These are phyloP conservation scores for Archips xylosteana DNA, from an alignment of 2,888 invertebrate genomes.

Conservation along the genomic window DNA sequence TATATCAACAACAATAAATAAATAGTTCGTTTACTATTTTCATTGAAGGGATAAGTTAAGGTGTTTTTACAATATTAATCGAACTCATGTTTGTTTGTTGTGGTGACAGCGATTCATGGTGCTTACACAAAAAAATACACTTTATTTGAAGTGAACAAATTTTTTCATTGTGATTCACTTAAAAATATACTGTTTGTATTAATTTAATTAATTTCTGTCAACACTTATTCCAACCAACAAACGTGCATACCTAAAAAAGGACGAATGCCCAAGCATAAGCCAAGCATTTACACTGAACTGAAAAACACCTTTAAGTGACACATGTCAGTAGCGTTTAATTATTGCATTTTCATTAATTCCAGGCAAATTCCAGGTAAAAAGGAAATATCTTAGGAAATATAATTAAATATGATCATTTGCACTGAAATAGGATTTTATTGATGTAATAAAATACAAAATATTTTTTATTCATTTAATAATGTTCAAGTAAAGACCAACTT, in stretches of 20 bases:
- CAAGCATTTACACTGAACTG: background rate
- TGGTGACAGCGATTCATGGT: background rate
- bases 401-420: too few species aligned
- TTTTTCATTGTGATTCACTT: too few species aligned
- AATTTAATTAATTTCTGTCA: background rate
- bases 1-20: conserved; percentile 59
- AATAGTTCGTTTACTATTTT: conserved; percentile 55
- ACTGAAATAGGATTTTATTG: too few species aligned
- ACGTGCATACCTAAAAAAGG: background rate
- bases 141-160: too few species aligned
- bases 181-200: too few species aligned
- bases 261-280: background rate
- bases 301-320: conserved; percentile 10
- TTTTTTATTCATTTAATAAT: too few species aligned
- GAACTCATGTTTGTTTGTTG: background rate
- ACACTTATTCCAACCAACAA: background rate
- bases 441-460: too few species aligned
- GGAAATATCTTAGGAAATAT: too few species aligned
- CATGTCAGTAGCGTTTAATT: conserved; percentile 29
- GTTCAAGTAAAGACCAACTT: too few species aligned
- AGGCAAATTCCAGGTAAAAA: too few species aligned
- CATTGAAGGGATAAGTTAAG: conserved; percentile 22
- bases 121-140: background rate
- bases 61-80: conserved; percentile 13
- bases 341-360: background rate